Percentiles rank a stretch among this genome's conserved stretches.
phyloP scores from a whole-genome alignment of 2,113 vertebrate genomes.

The Columba janthina region DNA sequence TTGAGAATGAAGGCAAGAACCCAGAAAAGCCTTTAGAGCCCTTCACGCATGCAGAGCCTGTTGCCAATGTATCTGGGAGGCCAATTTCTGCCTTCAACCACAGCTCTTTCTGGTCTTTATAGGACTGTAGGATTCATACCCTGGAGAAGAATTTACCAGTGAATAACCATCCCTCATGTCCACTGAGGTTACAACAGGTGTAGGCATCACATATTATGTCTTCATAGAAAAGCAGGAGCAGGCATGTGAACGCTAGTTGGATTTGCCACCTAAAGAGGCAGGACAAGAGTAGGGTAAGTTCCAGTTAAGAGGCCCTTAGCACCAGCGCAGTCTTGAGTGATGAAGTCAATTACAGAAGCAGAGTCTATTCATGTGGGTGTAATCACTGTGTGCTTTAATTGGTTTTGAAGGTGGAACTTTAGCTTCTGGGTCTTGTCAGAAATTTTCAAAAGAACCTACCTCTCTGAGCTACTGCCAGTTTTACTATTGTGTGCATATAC shows the following conservation, averaged over 20 bases:
- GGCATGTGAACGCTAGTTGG: not conserved
- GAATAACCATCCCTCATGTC: not conserved
- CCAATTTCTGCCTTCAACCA: not conserved
- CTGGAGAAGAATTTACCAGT: not conserved
- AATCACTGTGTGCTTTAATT: not conserved
- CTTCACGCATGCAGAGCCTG: not conserved
- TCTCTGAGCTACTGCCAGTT: not conserved
- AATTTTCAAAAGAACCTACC: conserved; percentile 8
- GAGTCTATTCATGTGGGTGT: not conserved
- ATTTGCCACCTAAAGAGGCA: not conserved
- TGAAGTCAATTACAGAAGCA: not conserved
- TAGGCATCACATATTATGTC: not conserved
- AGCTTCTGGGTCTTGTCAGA: not conserved
- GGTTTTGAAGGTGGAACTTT: not conserved
- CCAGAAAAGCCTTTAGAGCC: not conserved
- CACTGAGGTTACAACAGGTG: not conserved
- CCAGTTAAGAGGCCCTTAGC: not conserved
- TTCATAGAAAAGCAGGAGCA: not conserved
- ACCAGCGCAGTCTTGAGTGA: not conserved
- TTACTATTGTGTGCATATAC: conserved; percentile 20
- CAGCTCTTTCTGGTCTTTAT: not conserved
- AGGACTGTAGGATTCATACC: not conserved
- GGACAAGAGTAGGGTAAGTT: not conserved
- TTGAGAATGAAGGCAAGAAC: not conserved
- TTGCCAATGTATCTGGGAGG: not conserved